Evolutionary conservation across 2,888 invertebrate species (phyloP).

Genomic region (Fabriciana adippe): DNA sequence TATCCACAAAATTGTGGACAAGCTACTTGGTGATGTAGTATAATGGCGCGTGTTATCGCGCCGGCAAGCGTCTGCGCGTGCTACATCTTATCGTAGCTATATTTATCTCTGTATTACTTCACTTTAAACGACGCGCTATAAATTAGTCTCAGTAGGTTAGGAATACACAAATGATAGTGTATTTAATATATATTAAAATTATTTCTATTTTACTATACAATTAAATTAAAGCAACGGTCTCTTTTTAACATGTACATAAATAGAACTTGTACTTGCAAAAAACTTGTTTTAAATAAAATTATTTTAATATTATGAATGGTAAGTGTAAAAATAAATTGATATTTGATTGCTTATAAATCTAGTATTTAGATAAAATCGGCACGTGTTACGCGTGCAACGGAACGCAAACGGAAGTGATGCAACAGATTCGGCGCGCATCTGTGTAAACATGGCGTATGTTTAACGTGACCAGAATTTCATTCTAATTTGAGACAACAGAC

Average conservation of each 20-base stretch:
- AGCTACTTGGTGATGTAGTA: constrained; percentile 13
- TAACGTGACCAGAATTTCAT: constrained; percentile 22
- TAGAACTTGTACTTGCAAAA: not conserved
- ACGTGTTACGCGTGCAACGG: constrained; percentile 68
- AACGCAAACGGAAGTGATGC: constrained; percentile 80
- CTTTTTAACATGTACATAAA: not conserved
- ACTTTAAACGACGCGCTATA: constrained; percentile 38
- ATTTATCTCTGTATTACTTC: constrained; percentile 43
- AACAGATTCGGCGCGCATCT: constrained; percentile 81
- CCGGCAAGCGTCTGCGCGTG: constrained; percentile 51
- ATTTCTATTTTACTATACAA: constrained; percentile 1
- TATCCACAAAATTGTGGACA: constrained; percentile 2
- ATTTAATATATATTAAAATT: constrained; percentile 9
- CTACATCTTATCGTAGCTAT: constrained; percentile 43
- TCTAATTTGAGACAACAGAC: constrained; percentile 19
- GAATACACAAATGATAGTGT: constrained; percentile 31
- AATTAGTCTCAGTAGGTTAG: constrained; percentile 32
- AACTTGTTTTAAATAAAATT: not conserved
- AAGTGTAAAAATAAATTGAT: constrained; percentile 10
- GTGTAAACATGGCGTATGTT: constrained; percentile 73
- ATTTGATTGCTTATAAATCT: constrained; percentile 17
- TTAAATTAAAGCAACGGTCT: not conserved
- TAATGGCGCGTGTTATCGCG: constrained; percentile 38
- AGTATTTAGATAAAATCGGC: constrained; percentile 56
- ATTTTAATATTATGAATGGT: constrained; percentile 4